Base-by-base conservation (phyloP, 2,113 vertebrate genomes). In the Tetrax tetrax region DNA sequence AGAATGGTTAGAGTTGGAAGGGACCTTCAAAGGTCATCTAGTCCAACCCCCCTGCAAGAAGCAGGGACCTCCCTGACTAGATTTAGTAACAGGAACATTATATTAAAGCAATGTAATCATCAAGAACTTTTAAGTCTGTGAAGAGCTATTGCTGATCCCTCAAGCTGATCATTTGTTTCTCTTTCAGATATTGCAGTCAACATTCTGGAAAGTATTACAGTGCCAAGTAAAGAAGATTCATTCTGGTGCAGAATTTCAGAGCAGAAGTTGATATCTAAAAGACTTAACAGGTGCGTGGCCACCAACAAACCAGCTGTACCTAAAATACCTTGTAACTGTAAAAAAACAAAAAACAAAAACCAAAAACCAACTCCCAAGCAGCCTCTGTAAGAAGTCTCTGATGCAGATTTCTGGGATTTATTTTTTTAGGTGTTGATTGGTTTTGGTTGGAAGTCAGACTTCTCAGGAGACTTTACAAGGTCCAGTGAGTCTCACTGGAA, bases 151-250 rank as follows among this genome's bases (percentile, higher is more conserved):
- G 83, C 80, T 81, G 74, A 93, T 91, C n/a, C 28, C 50, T 93
- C 83, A 95, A 92, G 64, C 59, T 94, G 79, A 48, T 90, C 53
- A 84, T 86, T 90, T 95, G 61, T 91, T 95, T 87, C 69, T 92
- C 76, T 81, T 92, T 75, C 60, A 88, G 47, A 83, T 70, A 54
- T 7, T 43, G 33, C 29, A 87, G 47, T 54, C 56, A 74, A 81
- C 68, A 64, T 89, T 95, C 87, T 93, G 91, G 33, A 31, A 93
- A 87, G 37, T 15, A 82, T 64, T n/a, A 50, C n/a, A 19, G 37
- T 66, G 79, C 74, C 89, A 96, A 93, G 56, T 60, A 86, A 83
- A 88, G 47, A 60, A 60, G 78, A 90, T 48, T 76, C 37, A 63
- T 74, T 83, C 63, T 43, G n/a, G 23, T 51, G 25, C 45, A 91